phyloP scores from a whole-genome alignment of 2,797 vertebrate species.

The Pipistrellus kuhlii region DNA sequence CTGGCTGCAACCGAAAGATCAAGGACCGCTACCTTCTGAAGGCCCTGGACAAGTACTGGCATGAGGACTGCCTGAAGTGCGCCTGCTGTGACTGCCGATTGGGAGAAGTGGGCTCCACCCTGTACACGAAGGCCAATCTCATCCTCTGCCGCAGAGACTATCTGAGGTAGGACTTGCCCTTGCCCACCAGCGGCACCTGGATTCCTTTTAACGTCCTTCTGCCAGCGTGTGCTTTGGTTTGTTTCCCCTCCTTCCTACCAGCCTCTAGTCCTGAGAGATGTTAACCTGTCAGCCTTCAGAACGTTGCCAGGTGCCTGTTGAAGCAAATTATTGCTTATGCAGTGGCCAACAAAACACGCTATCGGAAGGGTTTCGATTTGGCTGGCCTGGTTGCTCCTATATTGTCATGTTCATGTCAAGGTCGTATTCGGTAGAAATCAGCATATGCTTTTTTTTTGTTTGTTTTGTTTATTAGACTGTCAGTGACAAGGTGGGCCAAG shows the following conservation, averaged over 20 bases:
- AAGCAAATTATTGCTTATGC: background rate
- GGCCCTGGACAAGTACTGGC: slow-evolving; percentile 99
- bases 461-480: background rate
- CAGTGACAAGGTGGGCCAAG: background rate
- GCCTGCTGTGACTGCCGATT: slow-evolving; percentile 98
- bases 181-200: slow-evolving; percentile 66
- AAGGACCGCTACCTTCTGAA: slow-evolving; percentile 99
- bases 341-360: background rate
- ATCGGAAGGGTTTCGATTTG: background rate
- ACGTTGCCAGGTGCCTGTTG: background rate
- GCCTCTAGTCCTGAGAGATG: slow-evolving; percentile 1
- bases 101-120: slow-evolving; percentile 98
- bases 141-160: slow-evolving; percentile 99
- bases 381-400: background rate
- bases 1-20: slow-evolving; percentile 99
- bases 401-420: background rate
- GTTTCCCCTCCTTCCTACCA: background rate
- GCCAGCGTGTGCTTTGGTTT: slow-evolving; percentile 21
- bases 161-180: slow-evolving; percentile 91
- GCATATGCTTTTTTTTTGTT: too few species aligned
- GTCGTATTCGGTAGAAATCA: background rate
- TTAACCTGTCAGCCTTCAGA: background rate
- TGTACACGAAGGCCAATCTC: slow-evolving; percentile 99
- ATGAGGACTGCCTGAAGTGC: slow-evolving; percentile 98
- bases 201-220: slow-evolving; percentile 67